Evolutionary conservation across 2,888 invertebrate genomes (phyloP).

Genomic region (Sphaerophoria rueppellii): DNA sequence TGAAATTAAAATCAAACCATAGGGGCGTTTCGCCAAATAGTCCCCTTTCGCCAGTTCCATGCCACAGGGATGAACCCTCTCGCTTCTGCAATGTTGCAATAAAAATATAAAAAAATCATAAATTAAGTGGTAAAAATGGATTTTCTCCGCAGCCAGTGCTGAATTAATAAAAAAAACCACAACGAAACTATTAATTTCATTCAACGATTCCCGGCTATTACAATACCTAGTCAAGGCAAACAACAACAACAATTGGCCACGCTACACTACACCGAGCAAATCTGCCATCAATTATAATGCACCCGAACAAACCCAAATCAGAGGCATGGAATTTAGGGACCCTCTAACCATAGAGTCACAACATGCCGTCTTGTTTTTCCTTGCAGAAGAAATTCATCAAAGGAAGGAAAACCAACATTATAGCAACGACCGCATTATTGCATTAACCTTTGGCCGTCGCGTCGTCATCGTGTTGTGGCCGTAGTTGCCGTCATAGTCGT

Average conservation of each 20-base stretch:
- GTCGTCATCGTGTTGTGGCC: too few species aligned
- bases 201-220: conserved; percentile 13
- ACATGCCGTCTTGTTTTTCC: neutral
- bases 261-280: conserved; percentile 65
- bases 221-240: conserved; percentile 3
- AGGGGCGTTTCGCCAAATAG: conserved; percentile 62
- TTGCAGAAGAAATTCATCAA: neutral
- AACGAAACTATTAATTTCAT: conserved; percentile 68
- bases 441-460: conserved; percentile 47
- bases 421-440: conserved; percentile 29
- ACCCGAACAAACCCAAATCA: conserved; percentile 62
- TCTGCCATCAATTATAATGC: conserved; percentile 67
- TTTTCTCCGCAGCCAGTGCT: conserved; percentile 45
- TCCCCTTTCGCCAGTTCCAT: conserved; percentile 58
- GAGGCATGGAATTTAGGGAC: conserved; percentile 26
- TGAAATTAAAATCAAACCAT: conserved; percentile 10
- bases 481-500: too few species aligned
- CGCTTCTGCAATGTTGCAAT: conserved; percentile 35
- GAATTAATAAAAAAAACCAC: conserved; percentile 61
- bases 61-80: neutral
- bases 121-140: conserved; percentile 70
- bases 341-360: too few species aligned
- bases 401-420: conserved; percentile 42
- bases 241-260: conserved; percentile 61
- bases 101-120: conserved; percentile 71